A percentile compares a stretch with the other conserved stretches of the same genome.
Evolutionary conservation across 2,113 vertebrate species (phyloP).

Genomic region (Montifringilla adamsi): DNA sequence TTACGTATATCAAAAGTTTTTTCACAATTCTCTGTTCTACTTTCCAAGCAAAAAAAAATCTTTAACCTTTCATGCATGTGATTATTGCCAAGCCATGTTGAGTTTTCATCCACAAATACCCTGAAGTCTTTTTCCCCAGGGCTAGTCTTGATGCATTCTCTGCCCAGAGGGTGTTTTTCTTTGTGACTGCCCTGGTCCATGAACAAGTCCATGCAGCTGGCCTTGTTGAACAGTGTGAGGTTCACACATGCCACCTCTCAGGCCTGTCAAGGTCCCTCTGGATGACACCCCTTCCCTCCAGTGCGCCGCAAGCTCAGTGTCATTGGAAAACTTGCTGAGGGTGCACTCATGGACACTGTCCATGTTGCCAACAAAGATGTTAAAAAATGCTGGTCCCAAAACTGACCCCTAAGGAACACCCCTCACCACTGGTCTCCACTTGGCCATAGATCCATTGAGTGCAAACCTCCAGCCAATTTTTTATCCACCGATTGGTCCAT

Average conservation of each 20-base stretch:
- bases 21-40: neutral
- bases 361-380: neutral
- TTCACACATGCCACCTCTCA: neutral
- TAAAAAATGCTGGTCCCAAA: neutral
- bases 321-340: neutral
- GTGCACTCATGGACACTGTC: neutral
- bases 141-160: neutral
- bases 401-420: neutral
- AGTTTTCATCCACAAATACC: neutral
- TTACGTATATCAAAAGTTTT: neutral
- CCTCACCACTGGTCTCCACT: neutral
- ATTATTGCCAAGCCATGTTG: neutral
- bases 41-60: neutral
- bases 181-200: neutral
- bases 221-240: neutral
- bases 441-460: fast-evolving
- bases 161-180: neutral
- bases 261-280: neutral
- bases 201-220: neutral
- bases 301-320: fast-evolving
- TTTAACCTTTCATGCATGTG: neutral
- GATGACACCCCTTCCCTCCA: neutral
- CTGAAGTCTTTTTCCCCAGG: neutral
- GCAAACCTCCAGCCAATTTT: neutral
- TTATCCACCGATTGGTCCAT: fast-evolving